Percentiles rank a stretch among this genome's conserved stretches.
phyloP scores from a whole-genome alignment of 2,113 vertebrate species.

The Panurus biarmicus region DNA sequence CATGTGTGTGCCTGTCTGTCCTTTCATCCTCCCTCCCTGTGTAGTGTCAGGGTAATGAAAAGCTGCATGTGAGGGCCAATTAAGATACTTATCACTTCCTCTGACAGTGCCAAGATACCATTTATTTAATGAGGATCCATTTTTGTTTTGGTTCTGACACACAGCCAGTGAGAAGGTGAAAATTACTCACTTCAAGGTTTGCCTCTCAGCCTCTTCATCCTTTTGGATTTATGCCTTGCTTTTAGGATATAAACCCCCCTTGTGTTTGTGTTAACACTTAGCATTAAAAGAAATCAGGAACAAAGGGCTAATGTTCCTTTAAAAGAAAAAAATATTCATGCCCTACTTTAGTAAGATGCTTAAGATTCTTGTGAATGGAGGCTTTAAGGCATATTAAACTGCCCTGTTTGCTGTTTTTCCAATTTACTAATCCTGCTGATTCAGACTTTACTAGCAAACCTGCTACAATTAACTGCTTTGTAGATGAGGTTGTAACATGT shows the following conservation, averaged over 20 bases:
- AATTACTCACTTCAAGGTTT: neutral
- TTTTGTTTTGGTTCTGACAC: conserved; percentile 30
- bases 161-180: conserved; percentile 7
- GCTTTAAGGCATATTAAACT: conserved; percentile 28
- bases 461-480: conserved; percentile 17
- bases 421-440: conserved; percentile 37
- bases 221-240: conserved; percentile 17
- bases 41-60: neutral
- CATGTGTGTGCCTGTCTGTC: neutral
- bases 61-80: conserved; percentile 30
- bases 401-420: neutral
- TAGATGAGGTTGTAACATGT: neutral
- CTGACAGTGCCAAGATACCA: neutral
- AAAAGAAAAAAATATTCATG: conserved; percentile 18
- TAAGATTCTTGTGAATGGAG: conserved; percentile 50
- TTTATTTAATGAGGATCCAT: conserved; percentile 42
- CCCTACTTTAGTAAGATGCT: conserved; percentile 57
- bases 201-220: neutral
- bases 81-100: conserved; percentile 34
- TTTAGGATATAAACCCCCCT: neutral
- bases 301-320: conserved; percentile 43
- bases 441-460: conserved; percentile 6
- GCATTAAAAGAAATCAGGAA: conserved; percentile 14
- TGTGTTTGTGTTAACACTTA: neutral
- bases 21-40: neutral